Conservation (phyloP, 2,113 vertebrate species). For the Zootoca vivipara region DNA sequence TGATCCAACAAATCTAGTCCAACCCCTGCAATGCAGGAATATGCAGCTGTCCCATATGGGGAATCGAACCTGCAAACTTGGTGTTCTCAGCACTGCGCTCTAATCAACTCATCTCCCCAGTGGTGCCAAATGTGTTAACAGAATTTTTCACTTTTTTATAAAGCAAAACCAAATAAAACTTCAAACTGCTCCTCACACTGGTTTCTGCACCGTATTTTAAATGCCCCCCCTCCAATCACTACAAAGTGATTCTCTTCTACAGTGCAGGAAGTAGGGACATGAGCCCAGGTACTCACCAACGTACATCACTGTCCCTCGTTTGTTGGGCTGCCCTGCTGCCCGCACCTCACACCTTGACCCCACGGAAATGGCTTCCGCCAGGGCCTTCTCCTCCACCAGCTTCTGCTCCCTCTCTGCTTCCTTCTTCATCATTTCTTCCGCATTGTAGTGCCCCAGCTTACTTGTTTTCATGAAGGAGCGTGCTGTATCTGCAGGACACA, state of each 20-base stretch:
- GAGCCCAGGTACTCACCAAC: conserved; percentile 78
- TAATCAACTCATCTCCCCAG: background rate
- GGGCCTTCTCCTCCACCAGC: conserved; percentile 74
- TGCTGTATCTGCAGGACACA: conserved; percentile 74
- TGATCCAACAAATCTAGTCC: too few species aligned
- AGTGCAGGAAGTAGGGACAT: background rate
- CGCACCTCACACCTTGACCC: conserved; percentile 85
- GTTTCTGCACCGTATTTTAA: too few species aligned
- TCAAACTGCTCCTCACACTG: too few species aligned
- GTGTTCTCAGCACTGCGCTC: too few species aligned
- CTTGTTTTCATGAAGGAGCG: conserved; percentile 88
- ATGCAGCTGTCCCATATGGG: too few species aligned
- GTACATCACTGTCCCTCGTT: conserved; percentile 86
- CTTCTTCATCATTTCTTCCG: conserved; percentile 75
- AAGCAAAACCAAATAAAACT: background rate
- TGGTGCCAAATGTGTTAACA: too few species aligned
- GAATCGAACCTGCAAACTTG: too few species aligned
- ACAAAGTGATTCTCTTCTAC: background rate
- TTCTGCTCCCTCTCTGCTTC: conserved; percentile 69
- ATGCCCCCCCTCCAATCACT: background rate
- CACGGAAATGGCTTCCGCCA: conserved; percentile 76
- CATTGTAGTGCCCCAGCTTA: conserved; percentile 79
- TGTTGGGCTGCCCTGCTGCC: conserved; percentile 78
- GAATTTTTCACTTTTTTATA: background rate
- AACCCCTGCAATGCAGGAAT: too few species aligned